Percentiles rank a stretch among this genome's conserved stretches.
These are phyloP conservation scores for Stomatorhinus walkeri DNA, from an alignment of 2,797 vertebrate species.

Conservation along the genomic window DNA sequence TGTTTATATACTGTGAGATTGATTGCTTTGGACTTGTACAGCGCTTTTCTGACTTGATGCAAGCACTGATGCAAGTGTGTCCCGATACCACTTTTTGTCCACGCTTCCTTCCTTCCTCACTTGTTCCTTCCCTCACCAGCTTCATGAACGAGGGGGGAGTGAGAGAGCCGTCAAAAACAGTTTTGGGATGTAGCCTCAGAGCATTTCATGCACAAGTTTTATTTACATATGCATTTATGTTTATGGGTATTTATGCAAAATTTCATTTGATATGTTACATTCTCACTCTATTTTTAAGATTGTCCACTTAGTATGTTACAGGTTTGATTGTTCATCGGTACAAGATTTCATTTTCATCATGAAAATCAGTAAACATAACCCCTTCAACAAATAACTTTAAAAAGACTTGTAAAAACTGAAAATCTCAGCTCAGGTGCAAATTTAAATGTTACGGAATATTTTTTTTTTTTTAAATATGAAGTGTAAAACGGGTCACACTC, in stretches of 20 bases:
- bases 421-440: not conserved
- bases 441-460: not conserved
- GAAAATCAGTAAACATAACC: not conserved
- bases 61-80: not conserved
- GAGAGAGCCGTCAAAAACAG: not conserved
- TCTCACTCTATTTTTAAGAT: not conserved
- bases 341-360: not conserved
- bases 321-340: not conserved
- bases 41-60: not conserved
- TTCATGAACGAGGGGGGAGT: not conserved
- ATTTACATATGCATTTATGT: not conserved
- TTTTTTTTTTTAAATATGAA: not conserved
- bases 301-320: not conserved
- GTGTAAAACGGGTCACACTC: not conserved
- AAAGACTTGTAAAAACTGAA: not conserved
- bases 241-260: not conserved
- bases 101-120: not conserved
- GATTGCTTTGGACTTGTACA: no score
- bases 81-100: not conserved
- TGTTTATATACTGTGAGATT: no score
- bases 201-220: not conserved
- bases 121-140: not conserved
- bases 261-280: not conserved
- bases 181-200: not conserved
- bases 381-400: not conserved